These are phyloP conservation scores for Fregata magnificens DNA, from an alignment of 2,113 vertebrate species.

Conservation along the genomic window DNA sequence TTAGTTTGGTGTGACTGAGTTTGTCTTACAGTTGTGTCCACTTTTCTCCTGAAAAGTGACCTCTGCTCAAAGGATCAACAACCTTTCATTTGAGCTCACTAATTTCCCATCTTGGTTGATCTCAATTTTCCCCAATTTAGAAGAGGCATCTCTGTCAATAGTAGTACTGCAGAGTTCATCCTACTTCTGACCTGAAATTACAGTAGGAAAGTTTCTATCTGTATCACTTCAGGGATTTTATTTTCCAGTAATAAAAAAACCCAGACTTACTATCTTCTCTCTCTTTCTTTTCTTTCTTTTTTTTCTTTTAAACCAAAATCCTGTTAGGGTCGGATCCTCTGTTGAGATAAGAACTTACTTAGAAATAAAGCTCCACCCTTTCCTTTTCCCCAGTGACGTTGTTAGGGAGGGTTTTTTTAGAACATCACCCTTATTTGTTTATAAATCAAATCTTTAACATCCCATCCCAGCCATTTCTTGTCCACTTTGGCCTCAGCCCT, in stretches of 20 bases:
- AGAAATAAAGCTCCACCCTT: background rate
- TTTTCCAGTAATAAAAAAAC: background rate
- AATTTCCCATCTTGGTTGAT: background rate
- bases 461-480: background rate
- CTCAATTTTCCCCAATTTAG: background rate
- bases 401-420: background rate
- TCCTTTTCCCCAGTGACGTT: background rate
- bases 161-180: background rate
- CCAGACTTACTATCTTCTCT: background rate
- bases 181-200: background rate
- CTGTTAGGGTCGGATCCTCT: background rate
- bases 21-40: background rate
- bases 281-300: too few relatives aligned
- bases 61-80: background rate
- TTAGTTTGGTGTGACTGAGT: background rate
- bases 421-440: background rate
- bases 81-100: background rate
- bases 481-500: background rate
- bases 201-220: background rate
- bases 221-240: background rate
- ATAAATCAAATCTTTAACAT: background rate
- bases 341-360: background rate
- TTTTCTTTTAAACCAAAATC: background rate
- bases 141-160: background rate
- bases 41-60: background rate